A percentile compares a stretch with the other conserved stretches of the same genome.
phyloP scores from a whole-genome alignment of 2,113 vertebrate species.

The Narcine bancroftii region DNA sequence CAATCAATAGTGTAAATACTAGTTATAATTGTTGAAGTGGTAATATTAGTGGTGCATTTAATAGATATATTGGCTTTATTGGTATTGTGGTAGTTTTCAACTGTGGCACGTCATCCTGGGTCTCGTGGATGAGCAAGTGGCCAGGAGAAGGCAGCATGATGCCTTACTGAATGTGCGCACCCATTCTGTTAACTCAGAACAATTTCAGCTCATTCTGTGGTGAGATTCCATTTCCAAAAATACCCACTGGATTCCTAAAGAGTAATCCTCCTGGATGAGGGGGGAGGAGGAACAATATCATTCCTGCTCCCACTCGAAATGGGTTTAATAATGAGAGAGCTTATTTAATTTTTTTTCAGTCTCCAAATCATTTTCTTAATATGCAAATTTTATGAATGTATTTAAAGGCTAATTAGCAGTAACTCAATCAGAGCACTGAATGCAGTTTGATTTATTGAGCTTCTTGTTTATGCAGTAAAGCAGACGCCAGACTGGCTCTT shows the following conservation, averaged over 20 bases:
- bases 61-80: background rate
- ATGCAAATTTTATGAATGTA: background rate
- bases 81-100: background rate
- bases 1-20: too few relatives aligned
- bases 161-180: background rate
- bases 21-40: too few relatives aligned
- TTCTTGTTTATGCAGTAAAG: background rate
- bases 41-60: background rate
- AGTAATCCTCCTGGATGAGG: background rate
- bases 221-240: background rate
- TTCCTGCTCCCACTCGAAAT: background rate
- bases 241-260: background rate
- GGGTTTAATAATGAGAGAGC: background rate
- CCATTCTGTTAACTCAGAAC: background rate
- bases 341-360: background rate
- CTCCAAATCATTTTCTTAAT: background rate
- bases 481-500: background rate
- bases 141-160: background rate
- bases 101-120: background rate
- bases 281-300: background rate
- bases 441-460: background rate
- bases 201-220: too few relatives aligned
- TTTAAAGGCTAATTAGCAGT: background rate
- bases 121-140: too few relatives aligned
- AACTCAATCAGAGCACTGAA: constrained; percentile 26